A percentile compares a stretch with the other conserved stretches of the same genome.
Conservation (phyloP, 2,113 vertebrate genomes). For the Camelus bactrianus region DNA sequence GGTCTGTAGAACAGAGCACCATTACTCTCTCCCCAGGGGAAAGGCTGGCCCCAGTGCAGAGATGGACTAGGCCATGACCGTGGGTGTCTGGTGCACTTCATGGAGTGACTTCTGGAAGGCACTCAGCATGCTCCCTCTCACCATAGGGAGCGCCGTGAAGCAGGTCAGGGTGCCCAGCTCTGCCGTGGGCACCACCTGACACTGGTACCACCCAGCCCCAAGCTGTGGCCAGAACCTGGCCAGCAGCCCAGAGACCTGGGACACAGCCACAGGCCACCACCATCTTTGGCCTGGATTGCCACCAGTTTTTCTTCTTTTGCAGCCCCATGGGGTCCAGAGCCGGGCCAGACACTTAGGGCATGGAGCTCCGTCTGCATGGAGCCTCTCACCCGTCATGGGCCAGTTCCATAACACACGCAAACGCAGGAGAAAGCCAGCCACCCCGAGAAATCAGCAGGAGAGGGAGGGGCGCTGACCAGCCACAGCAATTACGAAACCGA, state of each 20-base stretch:
- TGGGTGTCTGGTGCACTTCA: slow-evolving; percentile 79
- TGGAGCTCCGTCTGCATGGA: not conserved
- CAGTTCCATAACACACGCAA: not conserved
- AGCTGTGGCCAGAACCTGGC: not conserved
- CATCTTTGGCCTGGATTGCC: not conserved
- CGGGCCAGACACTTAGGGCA: not conserved
- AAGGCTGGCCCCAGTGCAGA: slow-evolving; percentile 91
- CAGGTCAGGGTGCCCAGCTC: slow-evolving; percentile 84
- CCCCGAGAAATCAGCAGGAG: not conserved
- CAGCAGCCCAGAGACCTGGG: not conserved
- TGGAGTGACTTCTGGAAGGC: slow-evolving; percentile 86
- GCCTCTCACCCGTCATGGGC: not conserved
- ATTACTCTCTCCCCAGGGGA: slow-evolving; percentile 92
- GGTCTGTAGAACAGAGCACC: slow-evolving; percentile 90
- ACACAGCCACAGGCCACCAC: not conserved
- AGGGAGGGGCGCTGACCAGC: not conserved
- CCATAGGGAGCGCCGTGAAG: slow-evolving; percentile 88
- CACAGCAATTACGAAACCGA: not conserved
- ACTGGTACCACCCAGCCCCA: not conserved
- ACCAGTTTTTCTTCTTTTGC: not conserved
- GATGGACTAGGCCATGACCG: slow-evolving; percentile 88
- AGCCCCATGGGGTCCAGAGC: not conserved
- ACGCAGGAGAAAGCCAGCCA: not conserved
- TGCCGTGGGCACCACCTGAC: rapidly evolving
- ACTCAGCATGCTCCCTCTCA: slow-evolving; percentile 91